A percentile compares a stretch with the other conserved stretches of the same genome.
phyloP scores from a whole-genome alignment of 2,113 vertebrate species.

The Hyperoodon ampullatus region DNA sequence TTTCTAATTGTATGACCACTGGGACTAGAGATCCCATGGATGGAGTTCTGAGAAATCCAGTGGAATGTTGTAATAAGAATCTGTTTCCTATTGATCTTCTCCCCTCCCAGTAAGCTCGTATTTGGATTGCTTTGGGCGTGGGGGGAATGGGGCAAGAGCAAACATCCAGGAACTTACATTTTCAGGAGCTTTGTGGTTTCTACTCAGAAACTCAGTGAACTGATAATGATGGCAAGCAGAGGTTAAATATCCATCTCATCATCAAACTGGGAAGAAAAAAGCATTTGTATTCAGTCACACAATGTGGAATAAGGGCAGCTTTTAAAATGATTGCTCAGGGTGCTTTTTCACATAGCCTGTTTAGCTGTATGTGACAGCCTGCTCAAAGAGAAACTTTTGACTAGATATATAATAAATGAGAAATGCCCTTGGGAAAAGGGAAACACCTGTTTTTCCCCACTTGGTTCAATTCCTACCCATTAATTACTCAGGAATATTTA shows the following conservation, averaged over 20 bases:
- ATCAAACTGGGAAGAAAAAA: slow-evolving; percentile 79
- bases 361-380: slow-evolving; percentile 66
- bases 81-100: slow-evolving; percentile 72
- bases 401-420: slow-evolving; percentile 70
- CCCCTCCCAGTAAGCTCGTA: slow-evolving; percentile 59
- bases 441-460: slow-evolving; percentile 61
- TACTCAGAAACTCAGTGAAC: slow-evolving; percentile 77
- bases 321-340: slow-evolving; percentile 79
- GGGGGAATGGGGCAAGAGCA: slow-evolving; percentile 65
- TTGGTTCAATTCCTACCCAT: slow-evolving; percentile 58
- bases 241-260: slow-evolving; percentile 79
- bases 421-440: slow-evolving; percentile 62
- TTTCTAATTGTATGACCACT: slow-evolving; percentile 67
- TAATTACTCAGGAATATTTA: slow-evolving; percentile 72
- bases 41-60: slow-evolving; percentile 73
- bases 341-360: slow-evolving; percentile 68
- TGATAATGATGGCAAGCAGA: slow-evolving; percentile 79
- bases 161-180: slow-evolving; percentile 68
- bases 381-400: slow-evolving; percentile 76
- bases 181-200: slow-evolving; percentile 73
- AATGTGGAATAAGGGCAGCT: slow-evolving; percentile 77
- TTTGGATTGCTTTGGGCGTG: slow-evolving; percentile 71
- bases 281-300: slow-evolving; percentile 77
- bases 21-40: slow-evolving; percentile 54
- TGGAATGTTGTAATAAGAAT: slow-evolving; percentile 69